phyloP scores from a whole-genome alignment of 2,797 vertebrate genomes.

The Crocodylus rhombifer region DNA sequence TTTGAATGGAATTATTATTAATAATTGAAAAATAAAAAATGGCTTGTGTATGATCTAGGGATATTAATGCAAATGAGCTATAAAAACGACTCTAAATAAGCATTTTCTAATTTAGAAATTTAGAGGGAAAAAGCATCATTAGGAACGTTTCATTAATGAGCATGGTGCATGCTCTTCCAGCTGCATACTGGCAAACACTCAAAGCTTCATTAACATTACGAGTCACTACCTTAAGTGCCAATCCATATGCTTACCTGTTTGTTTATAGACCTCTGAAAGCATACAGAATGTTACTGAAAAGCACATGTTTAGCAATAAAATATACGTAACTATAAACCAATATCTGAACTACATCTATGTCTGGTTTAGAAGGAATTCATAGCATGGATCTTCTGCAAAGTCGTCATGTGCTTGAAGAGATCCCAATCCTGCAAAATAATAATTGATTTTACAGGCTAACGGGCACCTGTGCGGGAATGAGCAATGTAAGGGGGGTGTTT shows the following conservation, averaged over 20 bases:
- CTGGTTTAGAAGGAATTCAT: neutral
- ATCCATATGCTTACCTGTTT: neutral
- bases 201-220: neutral
- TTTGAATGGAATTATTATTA: neutral
- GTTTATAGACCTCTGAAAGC: neutral
- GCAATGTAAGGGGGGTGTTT: neutral
- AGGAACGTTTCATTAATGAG: slow-evolving; percentile 27
- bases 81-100: neutral
- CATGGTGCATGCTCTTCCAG: slow-evolving; percentile 8
- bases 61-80: slow-evolving; percentile 10
- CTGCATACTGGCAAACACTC: neutral
- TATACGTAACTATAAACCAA: neutral
- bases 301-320: neutral
- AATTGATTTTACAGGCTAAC: neutral
- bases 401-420: slow-evolving; percentile 10
- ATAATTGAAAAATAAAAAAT: neutral
- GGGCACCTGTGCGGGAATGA: neutral
- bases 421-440: neutral
- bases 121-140: neutral
- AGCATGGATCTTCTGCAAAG: neutral
- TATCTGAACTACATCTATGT: neutral
- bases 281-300: neutral
- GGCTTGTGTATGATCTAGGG: neutral
- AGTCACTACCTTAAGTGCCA: neutral
- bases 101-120: neutral